Base-by-base conservation (phyloP, 2,113 vertebrate genomes). In the Acanthisitta chloris region DNA sequence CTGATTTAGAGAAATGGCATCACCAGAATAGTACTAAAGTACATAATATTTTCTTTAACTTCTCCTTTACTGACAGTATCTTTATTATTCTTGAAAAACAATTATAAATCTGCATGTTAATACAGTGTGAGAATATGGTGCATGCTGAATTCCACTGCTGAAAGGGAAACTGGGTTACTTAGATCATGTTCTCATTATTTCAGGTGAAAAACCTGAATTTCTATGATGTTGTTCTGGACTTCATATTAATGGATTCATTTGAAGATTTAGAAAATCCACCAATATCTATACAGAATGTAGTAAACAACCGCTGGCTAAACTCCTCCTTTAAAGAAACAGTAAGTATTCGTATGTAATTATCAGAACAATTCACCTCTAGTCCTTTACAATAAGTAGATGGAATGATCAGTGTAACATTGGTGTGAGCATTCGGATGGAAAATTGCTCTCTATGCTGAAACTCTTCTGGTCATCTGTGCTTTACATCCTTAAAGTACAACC, bases 201-300 rank as follows among this genome's bases (percentile, higher is more conserved):
- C 61, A 99, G 99, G 99, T 99, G 70, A 99, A 98, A 96, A 98
- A 99, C 96, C 74, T 99, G 49, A 99, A 99, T 97, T 99, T 99
- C 97, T 99, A 99, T 87, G 99, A 99, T 92, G 98, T 99, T 17
- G 99, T 99, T 91, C 98, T 99, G 97, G 99, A 99, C 97, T 99
- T 99, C 91, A 99, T 99, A 97, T 97, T 99, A 70, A 99, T 99
- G 99, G 99, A 99, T 96, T 99, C 99, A 4, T 99, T 99, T 91
- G 99, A 99, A 98, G 99, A 99, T 97, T 98, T 99, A 95, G 99
- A 99, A 97, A 99, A 99, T 96, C 99, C 99, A 19, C 99, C 99
- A 5, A 97, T 99, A 76, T 99, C 99, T 83, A 99, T 99, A 92
- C 99, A 99, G 98, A 99, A 99, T 46, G 98, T 99, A 33, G 98